Percentiles rank a stretch among this genome's conserved stretches.
Evolutionary conservation across 30 jellyfish, hydroid and myxozoan species (phyloP).

Genomic region (Clytia hemisphaerica): DNA sequence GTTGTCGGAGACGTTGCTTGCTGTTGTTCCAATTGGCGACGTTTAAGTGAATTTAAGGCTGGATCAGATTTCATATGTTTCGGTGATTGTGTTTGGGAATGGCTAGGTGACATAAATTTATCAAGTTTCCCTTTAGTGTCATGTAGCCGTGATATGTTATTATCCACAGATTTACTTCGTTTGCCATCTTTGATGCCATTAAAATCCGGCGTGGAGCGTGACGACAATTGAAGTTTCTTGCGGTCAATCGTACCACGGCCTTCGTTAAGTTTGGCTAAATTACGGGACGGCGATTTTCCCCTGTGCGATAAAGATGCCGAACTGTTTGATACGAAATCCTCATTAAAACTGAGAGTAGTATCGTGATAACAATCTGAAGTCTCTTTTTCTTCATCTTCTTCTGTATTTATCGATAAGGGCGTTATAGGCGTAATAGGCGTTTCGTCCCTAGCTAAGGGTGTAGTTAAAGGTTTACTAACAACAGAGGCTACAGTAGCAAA

Average conservation of each 20-base stretch:
- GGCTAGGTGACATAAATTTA: neutral
- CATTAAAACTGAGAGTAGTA: constrained; percentile 51
- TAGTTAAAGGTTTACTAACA: neutral
- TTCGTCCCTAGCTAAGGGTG: neutral
- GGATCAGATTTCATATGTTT: neutral
- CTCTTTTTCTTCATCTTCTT: neutral
- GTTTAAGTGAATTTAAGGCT: neutral
- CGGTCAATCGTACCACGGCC: constrained; percentile 62
- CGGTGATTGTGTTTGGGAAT: constrained; percentile 6
- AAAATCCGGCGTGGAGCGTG: constrained; percentile 13
- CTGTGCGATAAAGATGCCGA: constrained; percentile 62
- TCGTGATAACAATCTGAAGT: constrained; percentile 28
- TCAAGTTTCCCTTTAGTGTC: constrained; percentile 11
- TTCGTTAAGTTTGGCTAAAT: constrained; percentile 30
- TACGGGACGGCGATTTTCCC: constrained; percentile 21
- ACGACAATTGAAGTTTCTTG: neutral
- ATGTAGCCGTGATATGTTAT: neutral
- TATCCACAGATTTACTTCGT: constrained; percentile 12
- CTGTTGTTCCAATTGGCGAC: neutral
- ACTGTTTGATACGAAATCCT: constrained; percentile 79
- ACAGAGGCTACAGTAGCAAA: constrained; percentile 18
- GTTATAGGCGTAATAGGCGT: constrained; percentile 3
- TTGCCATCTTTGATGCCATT: neutral
- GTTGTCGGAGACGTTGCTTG: neutral
- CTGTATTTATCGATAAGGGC: too few species aligned